Evolutionary conservation across 2,797 vertebrate species (phyloP), one percentile per base, ranked within the genome.

Genomic region (Rousettus madagascariensis): DNA sequence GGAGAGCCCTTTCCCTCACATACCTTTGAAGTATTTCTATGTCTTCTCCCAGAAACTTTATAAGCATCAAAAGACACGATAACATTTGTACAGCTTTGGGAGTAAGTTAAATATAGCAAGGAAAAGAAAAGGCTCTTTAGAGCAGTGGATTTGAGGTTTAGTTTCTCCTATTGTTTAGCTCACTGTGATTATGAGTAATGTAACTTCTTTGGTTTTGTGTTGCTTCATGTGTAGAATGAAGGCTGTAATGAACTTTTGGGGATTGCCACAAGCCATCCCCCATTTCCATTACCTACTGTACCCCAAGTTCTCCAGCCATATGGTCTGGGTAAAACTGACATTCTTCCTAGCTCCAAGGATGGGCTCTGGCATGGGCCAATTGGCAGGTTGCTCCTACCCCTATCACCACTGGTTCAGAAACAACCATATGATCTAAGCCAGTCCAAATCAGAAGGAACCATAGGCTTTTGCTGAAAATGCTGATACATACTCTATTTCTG

Each of bases 41-140:
- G 86, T 95, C 88, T 87, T 24, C 20, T 16, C n/a, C 83, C 69
- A 85, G 36, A 90, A 46, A 38, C 83, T 61, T 83, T 79, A 88
- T 57, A 41, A 43, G n/a, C 30, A 78, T 79, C 33, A 80, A 24
- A 61, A 96, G 68, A 51, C 6, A 1, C 46, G 53, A 16, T 38
- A 38, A 36, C 11, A 53, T 8, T 38, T 68, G 19, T 89, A 12
- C 7, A 16, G 55, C 90, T 79, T 69, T 87, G 53, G 30, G 57
- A 68, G 71, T 49, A 61, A 71, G 46, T 85, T 84, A 55, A 71
- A 72, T 5, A 41, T 2, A 26, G 6, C 43, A 33, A 59, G 11
- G 26, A 20, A 82, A 86, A 16, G 38, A 28, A 20, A 36, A 55
- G 2, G 22, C 19, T 82, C 20, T 57, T 78, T 36, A 12, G n/a